Evolutionary conservation across 1,140 invertebrate genomes (phyloP), one percentile per base, ranked within the genome.

Genomic region (Matsumurasca onukii): DNA sequence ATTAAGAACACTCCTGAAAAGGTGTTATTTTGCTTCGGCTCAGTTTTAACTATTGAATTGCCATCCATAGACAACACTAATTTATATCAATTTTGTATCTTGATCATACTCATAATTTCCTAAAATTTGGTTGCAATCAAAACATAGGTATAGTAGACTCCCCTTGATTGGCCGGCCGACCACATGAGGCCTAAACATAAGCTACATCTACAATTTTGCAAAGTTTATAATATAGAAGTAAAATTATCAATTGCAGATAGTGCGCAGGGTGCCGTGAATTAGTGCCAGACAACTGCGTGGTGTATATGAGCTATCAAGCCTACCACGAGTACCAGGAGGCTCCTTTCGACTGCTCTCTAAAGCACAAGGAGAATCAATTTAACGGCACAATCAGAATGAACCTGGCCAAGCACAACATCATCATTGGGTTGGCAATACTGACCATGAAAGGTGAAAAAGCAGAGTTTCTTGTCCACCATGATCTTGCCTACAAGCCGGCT

Each of bases 301-400:
- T 90, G 1, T 82, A 78, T 0, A 74, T 91, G 15, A 86, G 92
- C 73, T 92, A 91, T 73, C 83, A 88, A 30, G 86, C 83, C 0
- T 91, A 86, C 73, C 81, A 87, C 65, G 90, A 93, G 74, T 85
- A 84, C 62, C 77, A 82, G 22, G 87, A 85, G 67, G 86, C 89
- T 69, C 89, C 91, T 0, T 92, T 89, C 77, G 90, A 93, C 77
- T 89, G 86, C 0, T 86, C 86, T 0, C 82, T 85, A 30, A 77
- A 82, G 13, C 81, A 80, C 39, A 70, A 80, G 66, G 82, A 83
- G 34, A 75, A 71, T 66, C 9, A 25, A 27, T 9, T 9, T 15
- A 24, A 59, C 25, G 2, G 2, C 9, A 79, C 82, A 51, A 76
- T 80, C 74, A 75, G 75, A 25, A 77, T 65, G 75, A 77, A 12